Evolutionary conservation across 2,888 invertebrate species (phyloP), one percentile per base, ranked within the genome.

Genomic region (Bursaphelenchus okinawaensis): DNA sequence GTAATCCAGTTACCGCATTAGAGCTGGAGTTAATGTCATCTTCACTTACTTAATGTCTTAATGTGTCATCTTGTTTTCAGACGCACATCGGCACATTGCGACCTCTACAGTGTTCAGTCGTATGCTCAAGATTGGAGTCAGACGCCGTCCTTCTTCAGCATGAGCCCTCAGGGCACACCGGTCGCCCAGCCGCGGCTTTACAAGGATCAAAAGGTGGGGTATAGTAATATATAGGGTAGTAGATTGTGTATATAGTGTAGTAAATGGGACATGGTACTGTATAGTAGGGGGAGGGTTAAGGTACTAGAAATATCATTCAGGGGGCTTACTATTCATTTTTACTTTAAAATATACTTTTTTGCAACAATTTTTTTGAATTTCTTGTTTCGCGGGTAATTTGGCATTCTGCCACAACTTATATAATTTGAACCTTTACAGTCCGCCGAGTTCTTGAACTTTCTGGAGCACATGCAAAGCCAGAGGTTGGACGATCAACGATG

Each of bases 401-500:
- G n/a, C 20, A n/a, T 55, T 58, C 55, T 50, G 7, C 29, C 29
- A 28, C 40, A 52, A 27, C 50, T 59, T 16, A 51, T 31, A 23
- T 16, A 7, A 61, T 16, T 16, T 22, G 27, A 9, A 16, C 27
- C 23, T 16, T 78, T 78, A 58, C 75, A 84, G 84, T 80, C 84
- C 40, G 80, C 84, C 68, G 93, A 93, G 85, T 88, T 95, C 77
- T 93, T 95, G 85, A 93, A 93, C 84, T 87, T 95, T 80, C 87
- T 96, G 83, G 93, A 94, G 85, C 88, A 91, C 83, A 91, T 93
- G 76, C 94, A 95, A 85, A 90, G 92, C 86, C 91, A 91, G 77
- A 88, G 95, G 70, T 87, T 95, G 83, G 93, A 96, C 84, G 95
- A 95, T 87, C 95, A 96, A 87, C 89, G 95, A 86, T 95, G 94